These are phyloP conservation scores for Drosophila melanogaster DNA, from an alignment of 1,140 invertebrate species.

Conservation along the genomic window Release_6_plus_ISO1_MT NC_004354.4:17339001-17339500, in stretches of 20 bases:
- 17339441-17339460: too few relatives aligned
- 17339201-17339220: conserved; percentile 59
- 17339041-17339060: conserved; percentile 63
- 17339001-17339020: background rate
- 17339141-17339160: conserved; percentile 24
- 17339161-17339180: background rate
- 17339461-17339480: too few relatives aligned
- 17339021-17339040: conserved; percentile 43
- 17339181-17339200: conserved; percentile 4
- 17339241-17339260: conserved; percentile 84
- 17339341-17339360: conserved; percentile 67
- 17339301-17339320: conserved; percentile 54
- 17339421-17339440: background rate
- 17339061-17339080: conserved; percentile 83
- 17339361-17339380: conserved; percentile 28
- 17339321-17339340: conserved; percentile 85
- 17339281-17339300: conserved; percentile 84
- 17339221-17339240: conserved; percentile 82
- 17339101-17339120: conserved; percentile 46
- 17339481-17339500: too few relatives aligned
- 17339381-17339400: background rate
- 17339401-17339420: background rate
- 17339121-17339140: conserved; percentile 24
- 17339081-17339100: conserved; percentile 57
- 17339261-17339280: conserved; percentile 85